Base-by-base conservation (phyloP, 35 echinoderm and acorn worm species). In the Strongylocentrotus purpuratus region DNA sequence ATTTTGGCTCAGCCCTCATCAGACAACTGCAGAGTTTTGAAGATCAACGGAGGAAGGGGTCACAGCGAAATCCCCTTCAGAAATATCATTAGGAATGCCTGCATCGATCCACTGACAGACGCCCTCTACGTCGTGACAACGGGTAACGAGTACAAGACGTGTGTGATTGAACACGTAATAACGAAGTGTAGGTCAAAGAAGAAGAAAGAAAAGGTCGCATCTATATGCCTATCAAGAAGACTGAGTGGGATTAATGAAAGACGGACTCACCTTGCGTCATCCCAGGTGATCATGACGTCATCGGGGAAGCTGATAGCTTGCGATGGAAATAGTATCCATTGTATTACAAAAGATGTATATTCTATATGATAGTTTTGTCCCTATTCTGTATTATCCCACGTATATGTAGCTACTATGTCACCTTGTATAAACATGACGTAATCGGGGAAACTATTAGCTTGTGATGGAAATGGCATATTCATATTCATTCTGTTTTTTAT, bases 101-200 rank as follows among this genome's bases (percentile, higher is more conserved):
- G 33, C 45, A 89, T 89, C 31, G 87, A 89, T 41, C 87, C 87
- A 18, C 87, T 89, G 87, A 89, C 87, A 46, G 45, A 46, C 45
- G 87, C n/a, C 87, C 87, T 89, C 87, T 89, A 89, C 87, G 87
- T 89, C 9, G 13, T 46, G 2, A 89, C 87, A 46, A 17, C 87
- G 9, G 33, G n/a, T 15, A 89, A 31, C 32, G 87, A 46, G 33
- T 15, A 89, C 87, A 45, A 46, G 32, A 89, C 33, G 87, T 89
- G 87, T 45, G 32, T 33, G 33, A 46, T 33, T 28, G 13, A 46
- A 18, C 25, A 45, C 14, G 87, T 28, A 32, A 89, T 18, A 33
- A 89, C 17, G 87, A 89, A 89, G 87, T 8, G 87, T n/a, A 9
- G 65, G 20, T 78, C 65, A 6, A 89, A 89, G n/a, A 45, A 5